Base-by-base conservation (phyloP, 2,888 invertebrate genomes). In the Lissocephala sabroskyi region DNA sequence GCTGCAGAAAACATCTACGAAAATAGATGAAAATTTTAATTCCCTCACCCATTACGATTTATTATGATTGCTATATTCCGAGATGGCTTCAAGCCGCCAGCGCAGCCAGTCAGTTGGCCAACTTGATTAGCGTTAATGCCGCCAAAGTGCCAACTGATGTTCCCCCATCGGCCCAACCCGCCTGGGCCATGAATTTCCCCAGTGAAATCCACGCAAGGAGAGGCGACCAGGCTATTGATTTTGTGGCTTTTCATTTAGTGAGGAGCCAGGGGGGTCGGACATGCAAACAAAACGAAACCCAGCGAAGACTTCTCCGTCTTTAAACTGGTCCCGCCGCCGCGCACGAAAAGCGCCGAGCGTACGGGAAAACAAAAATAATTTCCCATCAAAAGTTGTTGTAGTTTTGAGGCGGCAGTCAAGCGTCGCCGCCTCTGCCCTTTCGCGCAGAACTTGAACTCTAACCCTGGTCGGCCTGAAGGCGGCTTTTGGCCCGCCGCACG, bases 371-470 rank as follows among this genome's bases (percentile, higher is more conserved):
- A 36, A 28, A 45, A 57, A 52, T 57, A 39, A 46, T 59, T 70
- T 77, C 58, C 70, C 77, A 77, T 56, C 53, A 52, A 55, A 52
- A 51, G 23, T 49, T 49, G 45, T 13, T 42, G 28, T 26, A 41
- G 19, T 30, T 41, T 41, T 41, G 49, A 41, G 55, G 49, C 37
- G 43, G 43, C 49, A 55, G 49, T 56, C 52, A 45, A 48, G 32
- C 35, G 37, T 11, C 7, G 32, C 18, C 14, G 37, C 14, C 14
- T 51, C 48, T 70, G 48, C 44, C 55, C 51, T 54, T 55, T 53
- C n/a, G 35, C 37, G 59, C 74, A 71, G 71, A 77, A 71, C 71
- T 65, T 68, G 57, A 77, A 59, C 75, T 43, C 48, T 59, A 56
- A 62, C 62, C 58, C 52, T 52, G 45, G 23, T n/a, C n/a, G n/a